Evolutionary conservation across 2,113 vertebrate genomes (phyloP), one percentile per base, ranked within the genome.

Genomic region (Morphnarchus princeps): DNA sequence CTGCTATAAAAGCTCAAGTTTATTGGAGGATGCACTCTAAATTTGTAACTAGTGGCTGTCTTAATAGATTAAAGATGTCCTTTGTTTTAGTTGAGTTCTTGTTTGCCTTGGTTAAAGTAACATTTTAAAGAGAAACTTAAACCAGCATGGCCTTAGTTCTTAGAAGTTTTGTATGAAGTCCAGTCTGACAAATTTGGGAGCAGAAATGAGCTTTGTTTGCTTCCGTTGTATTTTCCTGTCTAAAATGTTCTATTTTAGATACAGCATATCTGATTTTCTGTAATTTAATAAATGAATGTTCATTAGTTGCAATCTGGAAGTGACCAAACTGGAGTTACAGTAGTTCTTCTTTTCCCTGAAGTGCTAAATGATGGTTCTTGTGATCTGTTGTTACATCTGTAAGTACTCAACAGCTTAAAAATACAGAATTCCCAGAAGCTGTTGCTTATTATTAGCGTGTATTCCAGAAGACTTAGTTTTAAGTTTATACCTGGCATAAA

Each of bases 291-390:
- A 91, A 78, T 34, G 34, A 52, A 80, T 74, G 61, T 57, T 83
- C 55, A 49, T 13, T 81, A 49, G 55, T 55, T 87, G 42, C 15
- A 70, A 43, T 80, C 67, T 55, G 8, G 82, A 49, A 90, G 52
- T 66, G 72, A 74, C 82, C 67, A 55, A 83, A 70, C 77, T 26
- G 32, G 45, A 83, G 89, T n/a, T 40, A 78, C 26, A 58, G 69
- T 72, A 52, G 72, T 82, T 89, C 16, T 79, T 89, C 20, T 84
- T 88, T 95, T 71, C 69, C 29, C 22, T 89, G 52, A 87, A 63
- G 57, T 83, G 47, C 57, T 91, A 77, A 94, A 67, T 63, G 69
- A 50, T 84, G 59, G n/a, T 89, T 94, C 72, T 88, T 96, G 87
- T 89, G 67, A 81, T 92, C 55, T 3, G 0, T n/a, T 83, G 19